Evolutionary conservation across 2,113 vertebrate species (phyloP).

Genomic region (Carollia perspicillata): DNA sequence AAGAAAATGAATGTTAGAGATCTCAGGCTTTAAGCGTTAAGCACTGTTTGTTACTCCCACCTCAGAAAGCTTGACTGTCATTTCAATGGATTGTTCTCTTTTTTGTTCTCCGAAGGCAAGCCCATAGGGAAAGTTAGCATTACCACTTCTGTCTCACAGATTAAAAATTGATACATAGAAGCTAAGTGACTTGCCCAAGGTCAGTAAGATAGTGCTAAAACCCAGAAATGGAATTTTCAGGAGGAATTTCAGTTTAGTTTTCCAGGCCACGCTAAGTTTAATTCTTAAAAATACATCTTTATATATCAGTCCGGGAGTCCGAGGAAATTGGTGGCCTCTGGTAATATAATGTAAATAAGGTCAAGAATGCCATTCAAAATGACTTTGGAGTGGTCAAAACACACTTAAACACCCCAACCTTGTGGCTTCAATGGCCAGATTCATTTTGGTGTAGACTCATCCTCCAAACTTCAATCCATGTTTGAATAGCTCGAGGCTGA

Average conservation of each 20-base stretch:
- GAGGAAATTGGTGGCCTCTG: not conserved
- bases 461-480: not conserved
- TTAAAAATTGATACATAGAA: constrained; percentile 54
- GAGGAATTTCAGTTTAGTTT: constrained; percentile 2
- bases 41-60: not conserved
- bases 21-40: constrained; percentile 30
- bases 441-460: not conserved
- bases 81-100: constrained; percentile 29
- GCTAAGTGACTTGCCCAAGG: constrained; percentile 49
- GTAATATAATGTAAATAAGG: not conserved
- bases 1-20: constrained; percentile 41
- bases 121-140: constrained; percentile 17
- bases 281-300: constrained; percentile 43
- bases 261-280: not conserved
- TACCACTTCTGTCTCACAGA: constrained; percentile 23
- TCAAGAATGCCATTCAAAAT: constrained; percentile 17
- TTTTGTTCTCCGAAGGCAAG: not conserved
- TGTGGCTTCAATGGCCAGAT: not conserved
- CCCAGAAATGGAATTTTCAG: constrained; percentile 9
- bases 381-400: not conserved
- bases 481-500: not conserved
- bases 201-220: constrained; percentile 37
- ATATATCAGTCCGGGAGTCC: not conserved
- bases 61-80: constrained; percentile 34
- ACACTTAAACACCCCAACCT: not conserved